A percentile compares a stretch with the other conserved stretches of the same genome.
These are phyloP conservation scores for Micromys minutus DNA, from an alignment of 2,113 vertebrate genomes.

Conservation along the genomic window DNA sequence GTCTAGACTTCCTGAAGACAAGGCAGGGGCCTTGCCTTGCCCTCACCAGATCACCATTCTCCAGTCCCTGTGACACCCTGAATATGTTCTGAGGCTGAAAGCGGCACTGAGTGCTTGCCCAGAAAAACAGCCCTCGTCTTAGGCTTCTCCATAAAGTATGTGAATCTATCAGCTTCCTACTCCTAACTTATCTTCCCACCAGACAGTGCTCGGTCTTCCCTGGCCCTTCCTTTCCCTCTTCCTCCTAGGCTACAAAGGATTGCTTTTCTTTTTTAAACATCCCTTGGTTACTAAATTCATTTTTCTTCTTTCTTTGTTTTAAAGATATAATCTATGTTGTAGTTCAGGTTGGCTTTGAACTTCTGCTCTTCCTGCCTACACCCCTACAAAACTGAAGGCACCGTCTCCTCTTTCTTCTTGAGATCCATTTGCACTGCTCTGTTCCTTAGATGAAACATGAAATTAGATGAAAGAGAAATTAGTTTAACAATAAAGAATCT, in stretches of 20 bases:
- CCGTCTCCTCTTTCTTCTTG: neutral
- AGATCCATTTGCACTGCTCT: conserved; percentile 1
- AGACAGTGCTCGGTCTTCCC: neutral
- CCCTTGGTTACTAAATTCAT: no score
- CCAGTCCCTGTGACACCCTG: neutral
- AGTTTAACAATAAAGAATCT: conserved; percentile 55
- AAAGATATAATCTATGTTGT: neutral
- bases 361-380: neutral
- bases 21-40: neutral
- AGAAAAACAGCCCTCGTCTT: neutral
- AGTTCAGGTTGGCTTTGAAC: neutral
- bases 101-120: neutral
- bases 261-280: conserved; percentile 21
- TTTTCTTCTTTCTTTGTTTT: neutral
- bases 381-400: neutral
- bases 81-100: neutral
- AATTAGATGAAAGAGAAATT: conserved; percentile 54
- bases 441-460: neutral
- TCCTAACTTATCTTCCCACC: neutral
- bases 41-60: neutral
- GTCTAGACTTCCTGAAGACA: neutral
- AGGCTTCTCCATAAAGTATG: neutral
- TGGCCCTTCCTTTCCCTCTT: neutral
- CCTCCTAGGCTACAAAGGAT: neutral
- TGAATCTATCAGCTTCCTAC: neutral